Evolutionary conservation across 2,888 invertebrate species (phyloP), one percentile per base, ranked within the genome.

Genomic region (Erebia aethiops): DNA sequence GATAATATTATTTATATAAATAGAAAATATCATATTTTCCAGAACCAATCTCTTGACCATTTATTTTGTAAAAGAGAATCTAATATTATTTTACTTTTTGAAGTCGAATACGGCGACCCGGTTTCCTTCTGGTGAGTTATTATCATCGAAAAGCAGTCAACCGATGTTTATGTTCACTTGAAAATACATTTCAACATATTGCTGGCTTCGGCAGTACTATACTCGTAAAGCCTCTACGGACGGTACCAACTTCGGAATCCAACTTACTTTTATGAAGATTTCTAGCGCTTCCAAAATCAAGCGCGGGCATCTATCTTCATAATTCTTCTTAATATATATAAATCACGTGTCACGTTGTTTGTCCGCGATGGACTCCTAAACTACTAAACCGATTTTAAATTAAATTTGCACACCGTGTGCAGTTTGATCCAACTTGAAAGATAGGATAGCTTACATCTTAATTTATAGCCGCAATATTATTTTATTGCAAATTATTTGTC

Each of bases 161-260:
- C 57, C 58, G n/a, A 63, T 63, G 67, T 71, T 52, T 43, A 51
- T 35, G 11, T 60, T 61, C 46, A 41, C 57, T 60, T 67, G 56
- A 61, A 70, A 67, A 57, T 62, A 72, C 43, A 66, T 58, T 70
- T 66, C 60, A 43, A 66, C 65, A 54, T 52, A 64, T 35, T 64
- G 64, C 58, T 60, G 52, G 49, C 60, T 70, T 63, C 46, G 61
- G 46, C 61, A 61, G 49, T 61, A 21, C 60, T 18, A 61, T 61
- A 61, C 61, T 46, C 43, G 35, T 41, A 18, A 61, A 61, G 46
- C 46, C 46, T 46, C 21, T 61, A 61, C 61, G 21, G 61, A 61
- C 46, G 18, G 14, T 2, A 18, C 16, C 18, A 13, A 46, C 18
- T 46, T 61, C 11, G 2, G 21, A 61, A 1, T 46, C 4, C 61